Evolutionary conservation across 2,888 invertebrate species (phyloP), one percentile per base, ranked within the genome.

Genomic region (Torymus auratus): DNA sequence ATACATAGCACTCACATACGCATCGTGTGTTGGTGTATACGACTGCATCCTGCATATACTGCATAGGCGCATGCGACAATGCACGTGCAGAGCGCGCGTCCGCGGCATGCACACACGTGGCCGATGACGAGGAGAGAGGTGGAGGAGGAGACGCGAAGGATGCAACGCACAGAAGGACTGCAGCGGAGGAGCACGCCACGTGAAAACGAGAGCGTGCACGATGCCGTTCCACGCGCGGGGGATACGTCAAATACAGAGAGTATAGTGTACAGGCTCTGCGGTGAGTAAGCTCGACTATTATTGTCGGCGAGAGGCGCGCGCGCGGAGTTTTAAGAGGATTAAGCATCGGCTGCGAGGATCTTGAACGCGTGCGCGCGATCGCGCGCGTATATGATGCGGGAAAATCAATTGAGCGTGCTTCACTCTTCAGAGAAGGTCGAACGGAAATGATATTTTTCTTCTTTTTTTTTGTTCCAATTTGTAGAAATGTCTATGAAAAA

Each of bases 31-130:
- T 58, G 15, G 23, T 13, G 15, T 60, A 15, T n/a, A 14, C 60
- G 67, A 12, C 17, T 7, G 20, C 28, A 65, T 28, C 56, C 17
- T 50, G 72, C 41, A 28, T 60, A 20, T 60, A 20, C 62, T 64
- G 17, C 41, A 65, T 41, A 41, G 7, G 58, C 68, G 50, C 61
- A 65, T 64, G 20, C 67, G 78, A 20, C 53, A 52, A 41, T 52
- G 53, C 72, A 74, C 76, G 82, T 70, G 73, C 75, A 76, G 82
- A 82, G 83, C 5, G n/a, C 5, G n/a, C 56, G 52, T n/a, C 12
- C 17, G 56, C 61, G 20, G 20, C 41, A 55, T 41, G 41, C 56
- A 68, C 56, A 68, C 70, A 56, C 71, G 80, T 64, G 71, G 55
- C 15, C 12, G 14, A 68, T 52, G 55, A 53, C 62, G 56, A 11